phyloP scores from a whole-genome alignment of 2,888 invertebrate species.

The Noctua janthe region DNA sequence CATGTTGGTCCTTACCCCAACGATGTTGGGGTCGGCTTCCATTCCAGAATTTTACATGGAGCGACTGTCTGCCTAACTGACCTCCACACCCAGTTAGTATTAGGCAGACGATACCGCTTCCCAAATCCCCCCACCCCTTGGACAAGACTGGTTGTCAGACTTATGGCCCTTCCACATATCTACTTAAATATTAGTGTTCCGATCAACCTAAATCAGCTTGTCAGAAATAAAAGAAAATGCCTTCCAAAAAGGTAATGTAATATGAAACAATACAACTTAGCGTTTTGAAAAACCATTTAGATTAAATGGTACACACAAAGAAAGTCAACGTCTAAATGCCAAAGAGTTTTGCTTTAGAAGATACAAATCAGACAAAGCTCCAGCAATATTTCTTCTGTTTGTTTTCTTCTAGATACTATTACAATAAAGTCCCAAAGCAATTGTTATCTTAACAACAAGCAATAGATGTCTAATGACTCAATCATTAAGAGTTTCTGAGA shows the following conservation, averaged over 20 bases:
- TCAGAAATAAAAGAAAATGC: constrained; percentile 17
- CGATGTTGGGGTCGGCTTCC: too few species aligned
- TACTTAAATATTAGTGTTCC: not conserved
- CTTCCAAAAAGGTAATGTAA: not conserved
- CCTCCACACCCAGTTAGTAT: too few species aligned
- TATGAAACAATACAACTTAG: constrained; percentile 17
- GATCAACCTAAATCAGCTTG: not conserved
- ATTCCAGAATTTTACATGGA: too few species aligned
- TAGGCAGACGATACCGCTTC: too few species aligned
- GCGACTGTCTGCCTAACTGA: too few species aligned
- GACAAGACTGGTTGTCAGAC: too few species aligned
- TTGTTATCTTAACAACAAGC: constrained; percentile 48
- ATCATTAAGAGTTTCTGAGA: constrained; percentile 13
- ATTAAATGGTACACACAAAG: constrained; percentile 47
- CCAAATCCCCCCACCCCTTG: too few species aligned
- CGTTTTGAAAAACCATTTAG: constrained; percentile 54
- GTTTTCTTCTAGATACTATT: constrained; percentile 23
- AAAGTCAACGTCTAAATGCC: constrained; percentile 48
- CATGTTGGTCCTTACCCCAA: too few species aligned
- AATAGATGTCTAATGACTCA: constrained; percentile 46
- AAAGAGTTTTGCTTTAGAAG: constrained; percentile 32
- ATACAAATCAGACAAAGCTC: constrained; percentile 44
- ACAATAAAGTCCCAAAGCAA: constrained; percentile 41
- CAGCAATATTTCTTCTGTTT: constrained; percentile 52
- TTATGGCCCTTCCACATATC: not conserved